Evolutionary conservation across 2,797 vertebrate genomes (phyloP).

Genomic region (Anniella stebbinsi): DNA sequence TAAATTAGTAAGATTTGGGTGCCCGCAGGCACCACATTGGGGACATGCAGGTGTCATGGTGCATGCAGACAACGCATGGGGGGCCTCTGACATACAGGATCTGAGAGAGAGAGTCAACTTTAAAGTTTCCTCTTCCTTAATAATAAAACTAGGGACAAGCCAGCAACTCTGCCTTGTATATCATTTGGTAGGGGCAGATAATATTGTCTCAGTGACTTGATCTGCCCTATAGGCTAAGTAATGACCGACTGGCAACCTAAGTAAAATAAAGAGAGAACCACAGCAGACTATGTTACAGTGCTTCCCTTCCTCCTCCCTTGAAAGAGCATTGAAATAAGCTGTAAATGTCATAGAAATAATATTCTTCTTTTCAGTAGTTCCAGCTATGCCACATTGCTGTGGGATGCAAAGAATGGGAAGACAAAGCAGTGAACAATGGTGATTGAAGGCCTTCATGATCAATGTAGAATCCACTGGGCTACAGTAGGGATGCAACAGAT

Average conservation of each 20-base stretch:
- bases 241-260: no score
- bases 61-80: no score
- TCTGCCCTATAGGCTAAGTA: no score
- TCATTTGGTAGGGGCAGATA: not conserved
- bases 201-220: not conserved
- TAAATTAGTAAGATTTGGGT: no score
- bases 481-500: not conserved
- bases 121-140: not conserved
- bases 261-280: no score
- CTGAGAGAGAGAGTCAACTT: not conserved
- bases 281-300: not conserved
- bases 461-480: not conserved
- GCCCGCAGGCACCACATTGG: no score
- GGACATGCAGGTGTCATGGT: no score
- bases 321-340: not conserved
- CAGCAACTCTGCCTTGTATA: not conserved
- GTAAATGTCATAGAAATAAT: not conserved
- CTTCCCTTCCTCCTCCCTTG: not conserved
- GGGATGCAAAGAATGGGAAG: not conserved
- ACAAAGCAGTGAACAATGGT: not conserved
- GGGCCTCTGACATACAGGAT: not conserved
- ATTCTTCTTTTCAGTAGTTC: not conserved
- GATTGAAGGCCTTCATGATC: rapidly evolving
- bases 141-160: not conserved
- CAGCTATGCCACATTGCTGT: no score